Evolutionary conservation across 2,797 vertebrate species (phyloP).

Genomic region (Peromyscus eremicus): DNA sequence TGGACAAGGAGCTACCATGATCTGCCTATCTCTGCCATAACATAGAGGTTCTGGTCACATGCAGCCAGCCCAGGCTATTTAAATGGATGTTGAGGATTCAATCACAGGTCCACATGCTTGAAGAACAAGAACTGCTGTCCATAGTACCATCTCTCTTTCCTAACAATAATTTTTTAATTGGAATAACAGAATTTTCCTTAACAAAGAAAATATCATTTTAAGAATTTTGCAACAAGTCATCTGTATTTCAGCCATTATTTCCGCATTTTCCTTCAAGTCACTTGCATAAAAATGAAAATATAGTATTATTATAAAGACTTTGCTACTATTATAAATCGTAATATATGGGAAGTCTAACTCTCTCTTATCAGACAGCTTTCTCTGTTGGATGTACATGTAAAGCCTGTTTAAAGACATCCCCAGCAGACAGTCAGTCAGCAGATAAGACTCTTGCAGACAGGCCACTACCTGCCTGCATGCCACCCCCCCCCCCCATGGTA

Average conservation of each 20-base stretch:
- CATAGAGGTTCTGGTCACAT: too few relatives aligned
- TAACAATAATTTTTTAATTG: not conserved
- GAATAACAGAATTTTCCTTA: not conserved
- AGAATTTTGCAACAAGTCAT: not conserved
- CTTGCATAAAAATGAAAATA: not conserved
- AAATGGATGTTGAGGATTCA: not conserved
- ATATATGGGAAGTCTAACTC: not conserved
- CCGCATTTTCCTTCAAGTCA: not conserved
- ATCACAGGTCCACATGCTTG: not conserved
- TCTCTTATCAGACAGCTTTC: not conserved
- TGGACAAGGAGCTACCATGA: not conserved
- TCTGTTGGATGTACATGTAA: not conserved
- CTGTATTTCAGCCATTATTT: not conserved
- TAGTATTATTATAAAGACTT: not conserved
- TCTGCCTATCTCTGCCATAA: not conserved
- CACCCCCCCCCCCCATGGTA: too few relatives aligned
- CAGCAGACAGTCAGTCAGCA: too few relatives aligned
- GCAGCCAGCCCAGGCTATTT: not conserved
- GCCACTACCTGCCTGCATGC: too few relatives aligned
- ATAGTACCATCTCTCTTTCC: not conserved
- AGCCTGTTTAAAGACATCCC: not conserved
- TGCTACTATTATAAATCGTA: not conserved
- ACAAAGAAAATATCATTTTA: not conserved
- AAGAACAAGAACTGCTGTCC: too few relatives aligned
- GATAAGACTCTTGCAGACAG: too few relatives aligned